Conservation (phyloP, 2,888 invertebrate species). For the Drosophila tripunctata region DNA sequence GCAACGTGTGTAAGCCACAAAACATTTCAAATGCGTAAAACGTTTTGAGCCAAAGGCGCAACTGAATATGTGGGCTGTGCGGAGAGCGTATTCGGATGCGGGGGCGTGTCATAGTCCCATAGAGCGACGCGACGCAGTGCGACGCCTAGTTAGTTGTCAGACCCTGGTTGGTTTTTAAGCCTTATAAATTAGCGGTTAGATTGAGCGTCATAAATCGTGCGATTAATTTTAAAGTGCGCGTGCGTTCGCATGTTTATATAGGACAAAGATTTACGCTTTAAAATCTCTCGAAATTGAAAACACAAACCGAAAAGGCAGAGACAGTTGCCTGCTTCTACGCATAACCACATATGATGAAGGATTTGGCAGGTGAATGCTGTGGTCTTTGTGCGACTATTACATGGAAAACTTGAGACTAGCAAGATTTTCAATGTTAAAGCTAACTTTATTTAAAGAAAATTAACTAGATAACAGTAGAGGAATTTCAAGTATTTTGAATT, state of each 20-base stretch:
- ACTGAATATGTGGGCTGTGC: neutral
- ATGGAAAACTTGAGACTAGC: too few species aligned
- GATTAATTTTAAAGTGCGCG: conserved; percentile 68
- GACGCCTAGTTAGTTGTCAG: conserved; percentile 28
- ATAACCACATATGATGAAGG: conserved; percentile 20
- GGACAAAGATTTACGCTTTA: conserved; percentile 42
- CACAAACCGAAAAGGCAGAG: neutral
- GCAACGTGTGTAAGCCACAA: conserved; percentile 52
- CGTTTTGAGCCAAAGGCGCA: conserved; percentile 41
- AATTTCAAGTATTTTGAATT: too few species aligned
- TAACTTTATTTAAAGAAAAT: too few species aligned
- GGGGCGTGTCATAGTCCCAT: neutral
- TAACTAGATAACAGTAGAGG: too few species aligned
- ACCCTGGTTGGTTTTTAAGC: conserved; percentile 47
- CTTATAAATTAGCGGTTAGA: conserved; percentile 77
- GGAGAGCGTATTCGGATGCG: neutral
- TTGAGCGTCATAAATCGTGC: conserved; percentile 71
- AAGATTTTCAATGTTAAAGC: too few species aligned
- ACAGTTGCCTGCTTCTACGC: neutral
- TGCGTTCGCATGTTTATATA: conserved; percentile 57
- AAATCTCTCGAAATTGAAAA: conserved; percentile 23
- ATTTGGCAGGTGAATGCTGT: conserved; percentile 11
- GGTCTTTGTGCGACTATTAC: neutral
- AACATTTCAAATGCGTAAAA: conserved; percentile 68
- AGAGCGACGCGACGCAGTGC: conserved; percentile 5